A percentile compares a stretch with the other conserved stretches of the same genome.
phyloP scores from a whole-genome alignment of 2,888 invertebrate genomes.

The Stenchaetothrips biformis region DNA sequence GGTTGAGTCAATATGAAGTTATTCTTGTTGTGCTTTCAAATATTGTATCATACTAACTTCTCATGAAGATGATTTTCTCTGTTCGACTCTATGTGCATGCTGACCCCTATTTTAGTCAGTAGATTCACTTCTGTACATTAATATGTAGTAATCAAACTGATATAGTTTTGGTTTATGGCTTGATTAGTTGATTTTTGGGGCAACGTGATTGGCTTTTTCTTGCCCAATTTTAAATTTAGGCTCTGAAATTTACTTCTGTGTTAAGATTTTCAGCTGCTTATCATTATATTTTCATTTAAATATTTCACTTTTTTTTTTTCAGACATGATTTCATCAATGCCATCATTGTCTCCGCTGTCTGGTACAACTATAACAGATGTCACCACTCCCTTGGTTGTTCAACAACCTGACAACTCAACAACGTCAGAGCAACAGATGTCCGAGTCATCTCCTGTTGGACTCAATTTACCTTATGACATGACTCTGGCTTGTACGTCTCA shows the following conservation, averaged over 20 bases:
- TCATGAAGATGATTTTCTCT: neutral
- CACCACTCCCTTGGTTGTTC: neutral
- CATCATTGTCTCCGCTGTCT: neutral
- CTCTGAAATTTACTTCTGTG: neutral
- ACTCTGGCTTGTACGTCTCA: conserved; percentile 24
- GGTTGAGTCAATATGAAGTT: neutral
- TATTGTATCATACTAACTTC: neutral
- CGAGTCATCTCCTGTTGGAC: neutral
- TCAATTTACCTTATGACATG: conserved; percentile 16
- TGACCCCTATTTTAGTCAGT: neutral
- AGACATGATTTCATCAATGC: neutral
- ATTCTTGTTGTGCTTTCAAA: neutral
- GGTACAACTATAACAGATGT: neutral
- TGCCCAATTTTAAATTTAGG: neutral
- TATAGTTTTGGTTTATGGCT: neutral
- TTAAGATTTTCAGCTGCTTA: neutral
- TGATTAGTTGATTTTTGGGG: too few relatives aligned
- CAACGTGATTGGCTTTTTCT: neutral
- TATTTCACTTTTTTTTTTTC: neutral
- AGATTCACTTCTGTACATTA: neutral
- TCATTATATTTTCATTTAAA: neutral
- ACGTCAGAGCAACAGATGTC: neutral
- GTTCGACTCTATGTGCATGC: neutral
- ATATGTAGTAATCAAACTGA: neutral
- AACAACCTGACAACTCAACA: neutral